phyloP scores from a whole-genome alignment of 2,113 vertebrate species.

The Candoia aspera region DNA sequence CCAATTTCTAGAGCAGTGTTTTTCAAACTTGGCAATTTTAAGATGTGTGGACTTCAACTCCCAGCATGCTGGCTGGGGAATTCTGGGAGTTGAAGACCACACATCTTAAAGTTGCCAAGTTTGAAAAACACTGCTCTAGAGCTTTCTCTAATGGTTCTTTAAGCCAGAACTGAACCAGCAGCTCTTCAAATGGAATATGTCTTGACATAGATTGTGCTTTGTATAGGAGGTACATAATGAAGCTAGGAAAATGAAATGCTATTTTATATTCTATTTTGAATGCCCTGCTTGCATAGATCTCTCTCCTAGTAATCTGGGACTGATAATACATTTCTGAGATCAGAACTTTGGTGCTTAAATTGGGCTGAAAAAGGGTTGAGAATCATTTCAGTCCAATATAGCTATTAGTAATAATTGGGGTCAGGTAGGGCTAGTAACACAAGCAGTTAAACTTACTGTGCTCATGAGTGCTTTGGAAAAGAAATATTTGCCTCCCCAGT shows the following conservation, averaged over 20 bases:
- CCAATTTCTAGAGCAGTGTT: too few relatives aligned
- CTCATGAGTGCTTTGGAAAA: not conserved
- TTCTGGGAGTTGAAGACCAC: too few relatives aligned
- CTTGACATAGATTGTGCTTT: too few relatives aligned
- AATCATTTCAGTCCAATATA: not conserved
- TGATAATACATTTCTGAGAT: not conserved
- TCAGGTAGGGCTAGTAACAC: not conserved
- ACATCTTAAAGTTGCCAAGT: too few relatives aligned
- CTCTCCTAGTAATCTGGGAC: not conserved
- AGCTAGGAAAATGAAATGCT: not conserved
- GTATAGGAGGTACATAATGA: too few relatives aligned
- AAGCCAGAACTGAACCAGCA: too few relatives aligned
- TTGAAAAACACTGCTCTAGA: too few relatives aligned
- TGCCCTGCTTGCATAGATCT: not conserved
- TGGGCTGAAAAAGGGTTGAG: not conserved
- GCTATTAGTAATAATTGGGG: not conserved
- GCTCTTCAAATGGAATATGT: too few relatives aligned
- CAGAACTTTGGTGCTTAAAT: not conserved
- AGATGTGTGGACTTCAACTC: too few relatives aligned
- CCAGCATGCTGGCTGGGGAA: too few relatives aligned
- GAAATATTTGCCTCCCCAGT: not conserved
- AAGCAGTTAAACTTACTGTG: not conserved
- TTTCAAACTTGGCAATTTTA: too few relatives aligned
- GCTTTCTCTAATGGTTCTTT: too few relatives aligned
- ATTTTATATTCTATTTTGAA: not conserved